phyloP scores from a whole-genome alignment of 2,888 invertebrate species.

The Ophioninae sp. region DNA sequence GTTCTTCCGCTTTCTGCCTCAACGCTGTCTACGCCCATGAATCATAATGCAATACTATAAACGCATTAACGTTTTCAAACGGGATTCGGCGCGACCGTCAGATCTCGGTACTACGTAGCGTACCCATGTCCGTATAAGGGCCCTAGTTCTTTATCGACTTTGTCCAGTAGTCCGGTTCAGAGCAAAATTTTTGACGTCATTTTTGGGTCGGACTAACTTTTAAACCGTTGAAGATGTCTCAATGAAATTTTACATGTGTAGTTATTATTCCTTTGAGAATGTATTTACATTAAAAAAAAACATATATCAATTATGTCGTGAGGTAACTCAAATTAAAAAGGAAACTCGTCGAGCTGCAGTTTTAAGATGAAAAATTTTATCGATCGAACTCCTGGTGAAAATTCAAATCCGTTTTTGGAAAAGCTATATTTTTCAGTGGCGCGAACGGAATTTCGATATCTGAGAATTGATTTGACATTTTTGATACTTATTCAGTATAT shows the following conservation, averaged over 20 bases:
- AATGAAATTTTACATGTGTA: background rate
- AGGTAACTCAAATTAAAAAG: no score
- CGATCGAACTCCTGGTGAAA: no score
- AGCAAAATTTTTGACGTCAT: conserved; percentile 28
- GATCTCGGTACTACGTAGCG: conserved; percentile 28
- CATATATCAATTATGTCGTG: background rate
- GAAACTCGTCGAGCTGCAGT: no score
- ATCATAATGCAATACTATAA: conserved; percentile 60
- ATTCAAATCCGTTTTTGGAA: no score
- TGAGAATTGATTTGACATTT: no score
- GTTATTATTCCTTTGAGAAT: background rate
- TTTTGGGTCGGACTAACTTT: background rate
- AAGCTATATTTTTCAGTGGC: no score
- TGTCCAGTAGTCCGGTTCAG: conserved; percentile 26
- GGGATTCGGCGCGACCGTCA: conserved; percentile 59
- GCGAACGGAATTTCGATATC: no score
- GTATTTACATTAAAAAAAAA: background rate
- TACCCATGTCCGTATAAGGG: conserved; percentile 29
- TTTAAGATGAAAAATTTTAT: no score
- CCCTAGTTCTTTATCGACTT: conserved; percentile 15
- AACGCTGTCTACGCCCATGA: conserved; percentile 40
- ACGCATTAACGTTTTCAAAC: conserved; percentile 68
- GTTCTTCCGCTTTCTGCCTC: background rate
- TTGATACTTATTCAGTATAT: no score
- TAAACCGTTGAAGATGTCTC: background rate